Base-by-base conservation (phyloP, 1,140 invertebrate species). In the Globodera rostochiensis region DNA sequence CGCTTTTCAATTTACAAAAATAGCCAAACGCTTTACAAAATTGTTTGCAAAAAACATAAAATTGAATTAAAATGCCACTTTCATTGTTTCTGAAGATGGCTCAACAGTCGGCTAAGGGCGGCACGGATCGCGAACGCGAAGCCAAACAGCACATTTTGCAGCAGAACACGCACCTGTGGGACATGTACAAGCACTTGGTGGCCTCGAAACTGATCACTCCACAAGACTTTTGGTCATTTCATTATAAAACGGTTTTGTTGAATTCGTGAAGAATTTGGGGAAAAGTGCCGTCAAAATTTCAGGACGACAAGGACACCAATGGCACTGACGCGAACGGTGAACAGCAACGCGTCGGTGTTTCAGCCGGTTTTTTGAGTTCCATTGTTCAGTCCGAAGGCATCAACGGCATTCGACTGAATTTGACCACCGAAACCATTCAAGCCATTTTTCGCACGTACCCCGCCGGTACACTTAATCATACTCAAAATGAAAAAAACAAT, bases 381-480 rank as follows among this genome's bases (percentile, higher is more conserved):
- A 86, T 91, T 60, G 89, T 86, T 11, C 94, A 98, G 91, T 95
- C 95, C 45, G 97, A 99, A 91, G 97, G 96, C 64, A 96, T 94
- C 87, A 98, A 98, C 91, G 95, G 95, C 66, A 92, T 99, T 19
- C 95, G 96, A 91, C 98, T 99, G 90, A 99, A 98, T 91, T 93
- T 99, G 75, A 98, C 96, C 13, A 92, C 94, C 74, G 97, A 99
- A 90, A 94, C 98, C 69, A 98, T 99, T 90, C 94, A 98, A 86
- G 95, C 95, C 87, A 98, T 99, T 91, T 99, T 99, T 91, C 96
- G 96, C 91, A 98, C 97, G 85, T 99, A 99, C 92, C 97, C 98
- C 47, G 95, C 96, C 84, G 91, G 92, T 92, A 79, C 86, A 87
- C 80, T 25, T 67, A 64, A 25, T n/a, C 25, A 83, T 45, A 25